Evolutionary conservation across 2,888 invertebrate species (phyloP).

Genomic region (Spisula subtruncata): DNA sequence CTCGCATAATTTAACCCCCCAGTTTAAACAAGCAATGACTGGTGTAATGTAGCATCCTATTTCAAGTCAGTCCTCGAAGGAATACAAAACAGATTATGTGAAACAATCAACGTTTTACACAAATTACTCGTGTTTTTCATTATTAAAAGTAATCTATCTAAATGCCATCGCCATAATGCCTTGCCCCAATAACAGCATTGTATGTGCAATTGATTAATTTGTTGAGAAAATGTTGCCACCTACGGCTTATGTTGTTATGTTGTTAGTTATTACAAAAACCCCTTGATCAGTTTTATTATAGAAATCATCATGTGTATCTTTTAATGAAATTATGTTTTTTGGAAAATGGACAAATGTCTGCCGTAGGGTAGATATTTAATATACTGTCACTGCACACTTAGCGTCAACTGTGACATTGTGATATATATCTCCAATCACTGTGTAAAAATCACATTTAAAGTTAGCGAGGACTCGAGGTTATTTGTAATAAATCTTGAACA

Average conservation of each 20-base stretch:
- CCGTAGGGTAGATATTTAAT: conserved; percentile 35
- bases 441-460: conserved; percentile 14
- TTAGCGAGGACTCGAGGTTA: neutral
- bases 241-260: conserved; percentile 3
- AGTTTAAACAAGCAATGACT: neutral
- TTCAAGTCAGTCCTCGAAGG: neutral
- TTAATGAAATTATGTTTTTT: conserved; percentile 26
- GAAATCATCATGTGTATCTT: neutral
- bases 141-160: conserved; percentile 27
- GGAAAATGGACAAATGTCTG: conserved; percentile 14
- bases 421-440: neutral
- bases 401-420: neutral
- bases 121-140: conserved; percentile 16
- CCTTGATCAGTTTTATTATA: neutral
- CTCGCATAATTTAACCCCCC: neutral
- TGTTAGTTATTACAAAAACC: too few relatives aligned
- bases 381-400: neutral
- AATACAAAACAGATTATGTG: neutral
- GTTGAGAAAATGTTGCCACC: neutral
- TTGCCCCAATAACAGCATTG: neutral
- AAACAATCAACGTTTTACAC: conserved; percentile 6
- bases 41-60: neutral
- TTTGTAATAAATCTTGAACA: neutral
- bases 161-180: conserved; percentile 3
- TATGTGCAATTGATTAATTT: conserved; percentile 26